Percentiles rank a stretch among this genome's conserved stretches.
phyloP scores from a whole-genome alignment of 2,888 invertebrate species.

The Drosophila peninsularis region DNA sequence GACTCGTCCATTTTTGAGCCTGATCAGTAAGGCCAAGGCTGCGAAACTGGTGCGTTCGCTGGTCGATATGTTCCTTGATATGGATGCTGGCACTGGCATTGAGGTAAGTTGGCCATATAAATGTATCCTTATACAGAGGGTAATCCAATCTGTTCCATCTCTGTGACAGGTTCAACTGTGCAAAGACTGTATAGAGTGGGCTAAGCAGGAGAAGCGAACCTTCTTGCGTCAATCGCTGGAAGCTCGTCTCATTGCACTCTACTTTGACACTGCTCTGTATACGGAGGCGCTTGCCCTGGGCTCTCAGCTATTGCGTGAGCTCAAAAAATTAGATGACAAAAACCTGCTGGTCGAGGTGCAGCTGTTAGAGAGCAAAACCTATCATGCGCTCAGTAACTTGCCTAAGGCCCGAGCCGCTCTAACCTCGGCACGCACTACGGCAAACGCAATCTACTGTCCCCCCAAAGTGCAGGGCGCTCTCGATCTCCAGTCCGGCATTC shows the following conservation, averaged over 20 bases:
- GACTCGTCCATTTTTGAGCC: constrained; percentile 96
- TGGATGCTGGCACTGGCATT: constrained; percentile 98
- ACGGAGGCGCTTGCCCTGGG: constrained; percentile 93
- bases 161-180: constrained; percentile 89
- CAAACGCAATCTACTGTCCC: constrained; percentile 99
- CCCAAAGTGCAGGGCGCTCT: constrained; percentile 99
- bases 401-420: constrained; percentile 98
- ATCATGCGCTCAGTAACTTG: constrained; percentile 98
- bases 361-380: constrained; percentile 98
- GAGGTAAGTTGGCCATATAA: constrained; percentile 85
- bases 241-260: constrained; percentile 96
- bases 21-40: constrained; percentile 99
- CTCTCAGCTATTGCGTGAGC: constrained; percentile 94
- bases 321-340: constrained; percentile 99
- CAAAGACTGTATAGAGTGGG: constrained; percentile 99
- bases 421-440: constrained; percentile 99
- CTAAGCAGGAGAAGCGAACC: constrained; percentile 98
- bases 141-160: background rate
- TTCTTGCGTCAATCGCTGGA: constrained; percentile 98
- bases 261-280: constrained; percentile 96
- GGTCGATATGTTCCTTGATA: constrained; percentile 98
- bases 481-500: constrained; percentile 98
- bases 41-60: constrained; percentile 98
- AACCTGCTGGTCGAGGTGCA: constrained; percentile 99
- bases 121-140: background rate